Conservation (phyloP, 2,113 vertebrate genomes). For the Lates calcarifer region DNA sequence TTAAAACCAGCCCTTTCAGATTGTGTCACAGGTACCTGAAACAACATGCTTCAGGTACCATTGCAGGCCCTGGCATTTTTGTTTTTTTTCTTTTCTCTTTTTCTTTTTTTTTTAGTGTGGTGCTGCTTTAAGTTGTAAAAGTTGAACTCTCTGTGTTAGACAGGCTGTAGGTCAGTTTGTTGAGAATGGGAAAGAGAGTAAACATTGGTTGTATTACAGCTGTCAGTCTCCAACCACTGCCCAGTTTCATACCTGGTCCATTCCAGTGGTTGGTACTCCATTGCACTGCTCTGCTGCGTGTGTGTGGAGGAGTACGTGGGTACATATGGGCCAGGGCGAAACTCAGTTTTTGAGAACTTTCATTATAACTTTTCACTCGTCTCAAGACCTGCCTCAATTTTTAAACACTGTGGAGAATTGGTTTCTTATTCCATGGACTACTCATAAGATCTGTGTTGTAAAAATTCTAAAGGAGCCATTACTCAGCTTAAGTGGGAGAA, state of each 20-base stretch:
- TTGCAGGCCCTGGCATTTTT: neutral
- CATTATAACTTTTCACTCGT: constrained; percentile 49
- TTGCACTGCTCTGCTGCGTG: neutral
- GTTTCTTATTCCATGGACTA: constrained; percentile 66
- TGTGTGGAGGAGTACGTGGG: neutral
- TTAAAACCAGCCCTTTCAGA: neutral
- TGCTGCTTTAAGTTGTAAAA: neutral
- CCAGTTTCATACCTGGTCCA: constrained; percentile 27
- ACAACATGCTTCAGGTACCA: neutral
- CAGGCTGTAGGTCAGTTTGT: constrained; percentile 2
- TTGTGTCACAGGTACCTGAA: neutral
- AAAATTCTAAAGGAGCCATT: constrained; percentile 62
- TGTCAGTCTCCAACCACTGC: constrained; percentile 5
- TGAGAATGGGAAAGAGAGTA: constrained; percentile 1
- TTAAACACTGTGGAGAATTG: constrained; percentile 71
- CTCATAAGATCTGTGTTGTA: constrained; percentile 62
- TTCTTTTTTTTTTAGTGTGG: neutral
- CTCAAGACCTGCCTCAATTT: constrained; percentile 54
- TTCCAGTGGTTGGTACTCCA: constrained; percentile 3
- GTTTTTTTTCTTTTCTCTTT: too few species aligned
- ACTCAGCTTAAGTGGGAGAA: constrained; percentile 43
- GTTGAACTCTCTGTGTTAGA: neutral
- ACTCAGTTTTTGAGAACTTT: constrained; percentile 56
- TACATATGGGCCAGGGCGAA: constrained; percentile 18
- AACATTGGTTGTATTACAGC: constrained; percentile 34